Conservation (phyloP, 2,888 invertebrate genomes). For the Abscondita cerata region DNA sequence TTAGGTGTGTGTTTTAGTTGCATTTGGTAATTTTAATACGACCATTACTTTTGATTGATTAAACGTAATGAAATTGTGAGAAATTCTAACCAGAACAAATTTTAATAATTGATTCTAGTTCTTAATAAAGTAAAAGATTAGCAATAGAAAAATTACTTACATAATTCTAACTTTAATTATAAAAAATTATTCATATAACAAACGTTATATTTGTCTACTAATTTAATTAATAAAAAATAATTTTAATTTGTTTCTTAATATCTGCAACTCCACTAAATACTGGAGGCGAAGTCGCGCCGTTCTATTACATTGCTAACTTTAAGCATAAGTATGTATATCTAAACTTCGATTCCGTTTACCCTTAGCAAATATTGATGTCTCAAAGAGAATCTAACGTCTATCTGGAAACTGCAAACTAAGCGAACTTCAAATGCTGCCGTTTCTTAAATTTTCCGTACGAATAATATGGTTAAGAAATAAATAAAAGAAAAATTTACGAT, state of each 20-base stretch:
- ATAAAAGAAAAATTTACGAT: too few species aligned
- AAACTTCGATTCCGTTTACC: conserved; percentile 30
- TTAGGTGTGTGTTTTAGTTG: too few species aligned
- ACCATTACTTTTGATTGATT: too few species aligned
- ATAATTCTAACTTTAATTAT: too few species aligned
- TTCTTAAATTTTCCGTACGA: background rate
- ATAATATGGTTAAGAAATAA: background rate
- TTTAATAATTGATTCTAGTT: too few species aligned
- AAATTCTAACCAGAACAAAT: too few species aligned
- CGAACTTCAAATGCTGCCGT: background rate
- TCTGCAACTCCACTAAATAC: background rate
- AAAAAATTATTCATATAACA: too few species aligned
- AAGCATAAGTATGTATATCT: conserved; percentile 41
- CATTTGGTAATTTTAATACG: too few species aligned
- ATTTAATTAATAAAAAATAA: background rate
- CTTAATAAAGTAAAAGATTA: too few species aligned
- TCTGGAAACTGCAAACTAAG: conserved; percentile 41
- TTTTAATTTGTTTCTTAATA: background rate
- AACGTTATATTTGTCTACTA: too few species aligned
- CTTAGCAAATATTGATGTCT: conserved; percentile 45
- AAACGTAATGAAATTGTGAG: too few species aligned
- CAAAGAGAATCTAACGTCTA: conserved; percentile 41
- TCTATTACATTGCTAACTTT: conserved; percentile 40
- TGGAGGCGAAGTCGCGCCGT: conserved; percentile 4
- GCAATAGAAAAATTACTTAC: too few species aligned